Evolutionary conservation across 2,888 invertebrate species (phyloP).

Genomic region (Orthosia cruda): DNA sequence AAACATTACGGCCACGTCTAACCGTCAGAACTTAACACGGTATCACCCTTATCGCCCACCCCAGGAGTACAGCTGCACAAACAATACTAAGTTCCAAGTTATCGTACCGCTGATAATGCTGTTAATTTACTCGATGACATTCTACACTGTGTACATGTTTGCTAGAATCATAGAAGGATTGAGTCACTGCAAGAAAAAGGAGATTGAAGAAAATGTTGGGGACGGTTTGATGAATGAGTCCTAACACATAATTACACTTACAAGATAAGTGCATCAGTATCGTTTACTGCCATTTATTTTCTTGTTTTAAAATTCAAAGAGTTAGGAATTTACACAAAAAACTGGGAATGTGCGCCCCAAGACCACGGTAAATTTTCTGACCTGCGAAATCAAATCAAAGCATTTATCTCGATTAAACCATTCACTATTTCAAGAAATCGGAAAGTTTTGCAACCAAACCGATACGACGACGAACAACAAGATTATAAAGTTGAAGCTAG

Average conservation of each 20-base stretch:
- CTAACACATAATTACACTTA: neutral
- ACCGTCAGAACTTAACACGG: constrained; percentile 38
- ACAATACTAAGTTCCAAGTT: constrained; percentile 42
- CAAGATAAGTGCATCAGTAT: constrained; percentile 3
- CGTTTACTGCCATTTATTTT: neutral
- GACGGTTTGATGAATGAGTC: constrained; percentile 5
- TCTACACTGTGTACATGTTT: constrained; percentile 48
- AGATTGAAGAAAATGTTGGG: neutral
- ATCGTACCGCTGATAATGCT: no score
- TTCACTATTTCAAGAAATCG: no score
- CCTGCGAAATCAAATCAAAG: neutral
- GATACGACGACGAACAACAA: no score
- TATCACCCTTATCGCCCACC: constrained; percentile 37
- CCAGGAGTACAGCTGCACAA: constrained; percentile 60
- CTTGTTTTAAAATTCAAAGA: neutral
- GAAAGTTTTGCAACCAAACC: no score
- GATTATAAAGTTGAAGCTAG: no score
- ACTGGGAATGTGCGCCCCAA: no score
- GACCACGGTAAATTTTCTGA: neutral
- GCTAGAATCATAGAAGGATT: constrained; percentile 17
- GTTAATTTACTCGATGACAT: constrained; percentile 53
- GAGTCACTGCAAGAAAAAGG: constrained; percentile 11
- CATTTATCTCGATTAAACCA: no score
- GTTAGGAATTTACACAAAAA: neutral
- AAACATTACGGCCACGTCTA: constrained; percentile 26